phyloP scores from a whole-genome alignment of 2,113 vertebrate genomes.

The Stercorarius parasiticus region DNA sequence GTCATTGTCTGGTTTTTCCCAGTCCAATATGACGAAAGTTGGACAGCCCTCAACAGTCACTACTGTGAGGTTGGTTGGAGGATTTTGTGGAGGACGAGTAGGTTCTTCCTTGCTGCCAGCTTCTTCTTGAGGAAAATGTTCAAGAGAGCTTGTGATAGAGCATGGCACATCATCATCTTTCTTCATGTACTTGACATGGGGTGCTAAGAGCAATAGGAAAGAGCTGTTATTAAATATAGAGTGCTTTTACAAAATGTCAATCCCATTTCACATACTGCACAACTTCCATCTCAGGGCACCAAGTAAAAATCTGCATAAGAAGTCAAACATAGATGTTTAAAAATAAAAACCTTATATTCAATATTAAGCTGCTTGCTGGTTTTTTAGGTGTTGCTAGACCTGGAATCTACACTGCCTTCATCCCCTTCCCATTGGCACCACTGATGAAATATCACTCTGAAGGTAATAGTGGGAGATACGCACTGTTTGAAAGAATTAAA shows the following conservation, averaged over 20 bases:
- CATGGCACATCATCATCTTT: conserved; percentile 89
- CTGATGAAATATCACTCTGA: background rate
- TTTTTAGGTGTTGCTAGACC: background rate
- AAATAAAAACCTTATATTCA: background rate
- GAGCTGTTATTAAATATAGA: background rate
- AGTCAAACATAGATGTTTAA: background rate
- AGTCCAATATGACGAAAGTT: conserved; percentile 92
- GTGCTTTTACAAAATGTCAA: background rate
- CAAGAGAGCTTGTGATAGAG: conserved; percentile 90
- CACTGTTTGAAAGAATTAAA: background rate
- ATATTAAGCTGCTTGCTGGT: background rate
- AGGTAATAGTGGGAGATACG: background rate
- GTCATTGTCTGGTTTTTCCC: conserved; percentile 90
- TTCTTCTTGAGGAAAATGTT: conserved; percentile 86
- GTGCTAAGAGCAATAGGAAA: conserved; percentile 71
- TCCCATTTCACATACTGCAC: background rate
- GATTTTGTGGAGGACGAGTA: conserved; percentile 81
- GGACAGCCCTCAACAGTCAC: conserved; percentile 96
- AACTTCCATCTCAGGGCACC: background rate
- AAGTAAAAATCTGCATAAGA: background rate
- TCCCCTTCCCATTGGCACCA: background rate
- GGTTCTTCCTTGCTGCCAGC: conserved; percentile 74
- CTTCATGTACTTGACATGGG: conserved; percentile 90
- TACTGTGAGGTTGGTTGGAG: conserved; percentile 93
- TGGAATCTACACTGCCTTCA: background rate